Evolutionary conservation across 1,140 invertebrate genomes (phyloP).

Genomic region (Sycophaga agraensis): DNA sequence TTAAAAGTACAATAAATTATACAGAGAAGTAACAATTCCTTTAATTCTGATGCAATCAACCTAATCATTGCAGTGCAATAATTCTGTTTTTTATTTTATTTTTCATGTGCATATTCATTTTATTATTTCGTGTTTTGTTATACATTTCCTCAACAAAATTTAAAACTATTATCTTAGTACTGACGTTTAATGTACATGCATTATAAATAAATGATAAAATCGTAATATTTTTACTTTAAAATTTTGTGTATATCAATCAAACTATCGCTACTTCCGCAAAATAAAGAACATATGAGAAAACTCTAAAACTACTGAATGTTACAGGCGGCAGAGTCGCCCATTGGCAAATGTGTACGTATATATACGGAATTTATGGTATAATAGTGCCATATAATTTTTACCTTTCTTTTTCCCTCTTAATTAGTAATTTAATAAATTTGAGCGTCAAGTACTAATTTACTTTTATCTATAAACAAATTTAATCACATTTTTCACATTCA

Average conservation of each 20-base stretch:
- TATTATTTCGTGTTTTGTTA: neutral
- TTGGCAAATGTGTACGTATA: slow-evolving; percentile 63
- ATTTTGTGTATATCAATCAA: no score
- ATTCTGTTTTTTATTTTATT: slow-evolving; percentile 3
- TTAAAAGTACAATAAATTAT: neutral
- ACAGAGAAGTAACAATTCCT: no score
- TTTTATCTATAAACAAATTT: no score
- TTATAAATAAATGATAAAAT: neutral
- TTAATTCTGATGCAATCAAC: no score
- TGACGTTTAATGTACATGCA: slow-evolving; percentile 9
- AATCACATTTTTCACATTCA: no score
- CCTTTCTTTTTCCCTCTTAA: slow-evolving; percentile 11
- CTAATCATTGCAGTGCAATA: no score
- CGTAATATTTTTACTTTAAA: neutral
- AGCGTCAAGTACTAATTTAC: slow-evolving; percentile 28
- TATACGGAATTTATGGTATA: slow-evolving; percentile 32
- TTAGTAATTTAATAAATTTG: slow-evolving; percentile 18
- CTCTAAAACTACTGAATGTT: slow-evolving; percentile 40
- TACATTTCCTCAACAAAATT: neutral
- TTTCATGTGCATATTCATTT: neutral
- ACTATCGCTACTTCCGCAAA: no score
- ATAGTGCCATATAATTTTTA: slow-evolving; percentile 1
- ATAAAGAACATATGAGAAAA: neutral
- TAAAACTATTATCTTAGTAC: neutral
- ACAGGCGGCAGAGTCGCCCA: slow-evolving; percentile 57